Conservation (phyloP, 2,113 vertebrate species). For the Amazona vittata region DNA sequence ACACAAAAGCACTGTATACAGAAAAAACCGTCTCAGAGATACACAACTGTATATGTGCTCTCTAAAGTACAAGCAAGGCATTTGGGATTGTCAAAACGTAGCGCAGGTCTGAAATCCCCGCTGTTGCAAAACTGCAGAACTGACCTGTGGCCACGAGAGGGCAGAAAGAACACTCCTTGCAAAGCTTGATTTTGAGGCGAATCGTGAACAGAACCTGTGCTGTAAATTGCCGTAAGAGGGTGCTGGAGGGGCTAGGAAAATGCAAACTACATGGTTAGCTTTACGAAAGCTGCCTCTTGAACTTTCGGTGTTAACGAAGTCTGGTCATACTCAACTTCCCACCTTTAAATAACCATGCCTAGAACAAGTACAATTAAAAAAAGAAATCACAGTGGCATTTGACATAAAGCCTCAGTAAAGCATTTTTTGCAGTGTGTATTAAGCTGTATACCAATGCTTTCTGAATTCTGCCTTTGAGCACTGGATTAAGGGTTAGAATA, state of each 20-base stretch:
- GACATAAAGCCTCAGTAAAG: background rate
- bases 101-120: background rate
- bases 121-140: background rate
- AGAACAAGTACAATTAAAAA: background rate
- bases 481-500: background rate
- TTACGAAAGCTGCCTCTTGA: background rate
- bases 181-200: background rate
- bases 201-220: fast-evolving
- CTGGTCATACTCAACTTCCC: background rate
- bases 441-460: background rate
- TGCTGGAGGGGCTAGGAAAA: background rate
- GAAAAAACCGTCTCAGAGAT: background rate
- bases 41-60: background rate
- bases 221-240: background rate
- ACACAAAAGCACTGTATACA: background rate
- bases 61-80: background rate
- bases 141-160: slow-evolving; percentile 65
- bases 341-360: background rate
- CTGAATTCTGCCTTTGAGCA: background rate
- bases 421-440: background rate
- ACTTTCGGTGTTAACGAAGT: background rate
- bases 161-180: slow-evolving; percentile 4
- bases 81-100: fast-evolving
- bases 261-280: background rate
- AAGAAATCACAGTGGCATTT: background rate